phyloP scores from a whole-genome alignment of 2,797 vertebrate species.

The Macroramphosus scolopax region DNA sequence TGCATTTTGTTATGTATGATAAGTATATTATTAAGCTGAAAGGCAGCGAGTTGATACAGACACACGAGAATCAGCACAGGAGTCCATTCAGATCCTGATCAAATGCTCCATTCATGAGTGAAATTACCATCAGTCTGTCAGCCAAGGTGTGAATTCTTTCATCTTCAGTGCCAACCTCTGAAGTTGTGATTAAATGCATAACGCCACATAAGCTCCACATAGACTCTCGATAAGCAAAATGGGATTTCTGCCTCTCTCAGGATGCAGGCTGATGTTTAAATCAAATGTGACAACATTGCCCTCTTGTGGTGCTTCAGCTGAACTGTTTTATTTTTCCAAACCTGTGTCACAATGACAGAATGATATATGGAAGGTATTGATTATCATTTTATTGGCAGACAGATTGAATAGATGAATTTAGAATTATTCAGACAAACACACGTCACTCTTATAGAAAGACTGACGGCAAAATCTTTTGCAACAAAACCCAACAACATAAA shows the following conservation, averaged over 20 bases:
- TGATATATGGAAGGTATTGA: not conserved
- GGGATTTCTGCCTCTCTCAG: constrained; percentile 32
- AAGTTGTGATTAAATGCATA: constrained; percentile 74
- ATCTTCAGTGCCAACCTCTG: constrained; percentile 66
- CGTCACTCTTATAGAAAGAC: constrained; percentile 4
- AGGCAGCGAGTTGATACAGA: constrained; percentile 62
- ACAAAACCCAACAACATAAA: constrained; percentile 5
- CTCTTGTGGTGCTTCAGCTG: constrained; percentile 47
- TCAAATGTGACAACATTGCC: constrained; percentile 49
- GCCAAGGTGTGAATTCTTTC: constrained; percentile 77
- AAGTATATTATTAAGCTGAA: constrained; percentile 65
- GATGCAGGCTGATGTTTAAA: not conserved
- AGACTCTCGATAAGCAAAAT: constrained; percentile 56
- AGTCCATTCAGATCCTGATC: constrained; percentile 76
- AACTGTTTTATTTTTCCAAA: not conserved
- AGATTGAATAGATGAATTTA: constrained; percentile 10
- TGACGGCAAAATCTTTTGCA: no score
- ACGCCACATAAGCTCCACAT: constrained; percentile 56
- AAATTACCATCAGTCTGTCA: constrained; percentile 77
- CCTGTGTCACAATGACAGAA: no score
- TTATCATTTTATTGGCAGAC: constrained; percentile 25
- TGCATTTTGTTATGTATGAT: constrained; percentile 60
- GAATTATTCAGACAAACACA: constrained; percentile 12
- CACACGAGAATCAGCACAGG: constrained; percentile 62
- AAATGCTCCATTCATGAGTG: constrained; percentile 80